Conservation (phyloP, 64 coral and sea anemone species). For the Platygyra sinensis region DNA sequence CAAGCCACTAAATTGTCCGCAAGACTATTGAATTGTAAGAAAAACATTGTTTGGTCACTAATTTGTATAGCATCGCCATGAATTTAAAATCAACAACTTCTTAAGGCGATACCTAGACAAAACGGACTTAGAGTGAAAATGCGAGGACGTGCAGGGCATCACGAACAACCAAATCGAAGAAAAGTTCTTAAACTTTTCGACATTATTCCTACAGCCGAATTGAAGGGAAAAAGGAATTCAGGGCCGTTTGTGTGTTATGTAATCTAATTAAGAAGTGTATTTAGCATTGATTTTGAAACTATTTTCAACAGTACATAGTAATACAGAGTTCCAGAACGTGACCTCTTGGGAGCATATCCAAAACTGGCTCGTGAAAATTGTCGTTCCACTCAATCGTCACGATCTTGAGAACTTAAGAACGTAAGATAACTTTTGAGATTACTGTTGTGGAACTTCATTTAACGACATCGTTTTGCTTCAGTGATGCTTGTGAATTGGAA, state of each 20-base stretch:
- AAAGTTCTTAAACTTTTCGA: not conserved
- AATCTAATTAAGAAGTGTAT: not conserved
- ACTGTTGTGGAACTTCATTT: not conserved
- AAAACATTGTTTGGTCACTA: not conserved
- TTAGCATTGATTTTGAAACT: not conserved
- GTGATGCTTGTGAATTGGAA: not conserved
- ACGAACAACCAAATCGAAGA: not conserved
- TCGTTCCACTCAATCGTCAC: not conserved
- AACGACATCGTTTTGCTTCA: not conserved
- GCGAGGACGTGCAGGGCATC: not conserved
- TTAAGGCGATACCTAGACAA: slow-evolving; percentile 1
- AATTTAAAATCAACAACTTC: slow-evolving; percentile 20
- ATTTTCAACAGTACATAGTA: not conserved
- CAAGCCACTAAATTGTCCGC: not conserved
- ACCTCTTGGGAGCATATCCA: not conserved
- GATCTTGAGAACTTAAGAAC: not conserved
- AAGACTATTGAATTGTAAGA: not conserved
- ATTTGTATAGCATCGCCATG: not conserved
- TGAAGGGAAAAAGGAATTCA: not conserved
- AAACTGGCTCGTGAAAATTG: not conserved
- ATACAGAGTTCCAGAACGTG: not conserved
- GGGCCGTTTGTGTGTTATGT: not conserved
- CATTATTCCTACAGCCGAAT: not conserved
- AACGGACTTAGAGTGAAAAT: not conserved
- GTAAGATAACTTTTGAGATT: not conserved